Evolutionary conservation across 2,113 vertebrate species (phyloP).

Genomic region (Malurus alboscapulatus): DNA sequence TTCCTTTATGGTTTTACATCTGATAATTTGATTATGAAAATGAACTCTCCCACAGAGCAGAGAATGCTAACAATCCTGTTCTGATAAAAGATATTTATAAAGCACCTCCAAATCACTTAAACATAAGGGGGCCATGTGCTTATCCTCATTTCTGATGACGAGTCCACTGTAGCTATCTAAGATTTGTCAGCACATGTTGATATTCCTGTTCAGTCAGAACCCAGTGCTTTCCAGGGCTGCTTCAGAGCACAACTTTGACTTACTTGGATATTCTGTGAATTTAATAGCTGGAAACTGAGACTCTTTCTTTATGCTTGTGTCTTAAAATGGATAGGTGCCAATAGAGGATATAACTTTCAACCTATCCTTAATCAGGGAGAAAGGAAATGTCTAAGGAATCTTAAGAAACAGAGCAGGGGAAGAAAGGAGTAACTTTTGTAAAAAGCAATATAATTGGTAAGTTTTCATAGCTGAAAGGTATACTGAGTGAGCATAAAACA

Average conservation of each 20-base stretch:
- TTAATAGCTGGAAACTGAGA: background rate
- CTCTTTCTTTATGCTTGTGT: background rate
- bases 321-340: background rate
- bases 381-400: background rate
- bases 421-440: background rate
- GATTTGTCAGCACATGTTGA: background rate
- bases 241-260: background rate
- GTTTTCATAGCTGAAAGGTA: background rate
- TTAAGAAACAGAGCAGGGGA: background rate
- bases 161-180: background rate
- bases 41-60: background rate
- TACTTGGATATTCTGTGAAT: background rate
- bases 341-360: background rate
- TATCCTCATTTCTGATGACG: constrained; percentile 4
- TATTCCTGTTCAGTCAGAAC: background rate
- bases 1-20: background rate
- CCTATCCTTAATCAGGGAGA: background rate
- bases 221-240: background rate
- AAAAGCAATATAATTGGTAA: background rate
- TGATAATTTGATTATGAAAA: constrained; percentile 17
- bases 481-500: background rate
- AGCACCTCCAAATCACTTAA: constrained; percentile 11
- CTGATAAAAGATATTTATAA: constrained; percentile 43
- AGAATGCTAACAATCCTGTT: constrained; percentile 55
- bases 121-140: constrained; percentile 39